Evolutionary conservation across 1,140 invertebrate genomes (phyloP), one percentile per base, ranked within the genome.

Genomic region (Eueides isabella): DNA sequence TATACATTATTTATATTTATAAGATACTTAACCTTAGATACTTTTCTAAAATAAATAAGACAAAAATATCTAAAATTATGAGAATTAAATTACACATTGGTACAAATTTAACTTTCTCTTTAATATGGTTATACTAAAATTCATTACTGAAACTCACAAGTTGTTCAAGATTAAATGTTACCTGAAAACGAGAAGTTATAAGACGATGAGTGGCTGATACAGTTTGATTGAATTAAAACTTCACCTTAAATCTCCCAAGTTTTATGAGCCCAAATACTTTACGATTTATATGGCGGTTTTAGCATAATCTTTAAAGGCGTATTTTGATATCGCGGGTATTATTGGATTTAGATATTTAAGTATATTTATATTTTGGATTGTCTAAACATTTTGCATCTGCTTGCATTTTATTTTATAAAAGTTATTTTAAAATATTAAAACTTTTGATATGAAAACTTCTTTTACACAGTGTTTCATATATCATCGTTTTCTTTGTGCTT

Each of bases 281-380:
- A 77, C 77, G 85, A 85, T 87, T 86, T 86, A 82, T 83, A 88
- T 88, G 83, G 81, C 75, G 80, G 78, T 83, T 85, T 85, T 86
- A 80, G 78, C 83, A 86, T 88, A 86, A 88, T 85, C 82, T 79
- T 64, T 61, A 26, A 76, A 71, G 61, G n/a, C 30, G 55, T 55
- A 55, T 55, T 55, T 55, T 55, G 48, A 55, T 55, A 55, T 26
- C 26, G 23, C 16, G 31, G 31, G n/a, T 31, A 68, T 68, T 29
- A 63, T 30, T 63, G 28, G 62, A 63, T 63, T 63, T 63, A 9
- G n/a, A 31, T 48, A 5, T 48, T 48, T 48, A 2, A 19, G n/a
- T 6, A 48, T 19, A 48, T 48, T 48, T 48, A n/a, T 38, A 38
- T 16, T 38, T 38, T 7, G 11, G 11, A 55, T 7, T 14, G 19